Conservation (phyloP, 2,113 vertebrate genomes). For the Xiphophorus maculatus region DNA sequence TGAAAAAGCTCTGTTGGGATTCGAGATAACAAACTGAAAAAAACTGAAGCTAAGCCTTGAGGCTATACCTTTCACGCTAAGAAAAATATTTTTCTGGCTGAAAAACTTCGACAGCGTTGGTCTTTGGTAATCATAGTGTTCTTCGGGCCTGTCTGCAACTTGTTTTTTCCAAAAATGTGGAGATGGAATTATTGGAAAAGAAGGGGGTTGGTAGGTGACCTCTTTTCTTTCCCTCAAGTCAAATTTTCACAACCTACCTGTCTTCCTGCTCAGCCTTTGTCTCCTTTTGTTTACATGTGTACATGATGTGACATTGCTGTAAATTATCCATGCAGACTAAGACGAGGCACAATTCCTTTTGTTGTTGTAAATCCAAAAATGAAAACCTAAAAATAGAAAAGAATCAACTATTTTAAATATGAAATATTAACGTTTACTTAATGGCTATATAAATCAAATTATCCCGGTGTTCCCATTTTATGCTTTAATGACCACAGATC, state of each 20-base stretch:
- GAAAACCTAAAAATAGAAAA: no score
- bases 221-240: slow-evolving; percentile 36
- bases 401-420: no score
- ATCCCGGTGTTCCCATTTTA: no score
- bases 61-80: slow-evolving; percentile 8
- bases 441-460: no score
- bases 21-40: slow-evolving; percentile 26
- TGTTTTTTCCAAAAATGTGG: slow-evolving; percentile 13
- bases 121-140: slow-evolving; percentile 36
- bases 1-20: slow-evolving; percentile 11
- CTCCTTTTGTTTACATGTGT: slow-evolving; percentile 14
- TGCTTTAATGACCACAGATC: background rate
- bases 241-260: slow-evolving; percentile 46
- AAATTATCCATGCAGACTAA: background rate
- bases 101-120: slow-evolving; percentile 34
- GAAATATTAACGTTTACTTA: no score
- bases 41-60: slow-evolving; percentile 49
- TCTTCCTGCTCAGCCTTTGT: slow-evolving; percentile 37
- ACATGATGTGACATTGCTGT: background rate
- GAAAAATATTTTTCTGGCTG: slow-evolving; percentile 20
- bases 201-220: slow-evolving; percentile 30
- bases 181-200: slow-evolving; percentile 33
- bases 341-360: no score
- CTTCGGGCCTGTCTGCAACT: slow-evolving; percentile 55
- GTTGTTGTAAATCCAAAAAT: no score